Percentiles rank a stretch among this genome's conserved stretches.
These are phyloP conservation scores for Chiloscyllium punctatum DNA, from an alignment of 2,797 vertebrate genomes.

Conservation along the genomic window DNA sequence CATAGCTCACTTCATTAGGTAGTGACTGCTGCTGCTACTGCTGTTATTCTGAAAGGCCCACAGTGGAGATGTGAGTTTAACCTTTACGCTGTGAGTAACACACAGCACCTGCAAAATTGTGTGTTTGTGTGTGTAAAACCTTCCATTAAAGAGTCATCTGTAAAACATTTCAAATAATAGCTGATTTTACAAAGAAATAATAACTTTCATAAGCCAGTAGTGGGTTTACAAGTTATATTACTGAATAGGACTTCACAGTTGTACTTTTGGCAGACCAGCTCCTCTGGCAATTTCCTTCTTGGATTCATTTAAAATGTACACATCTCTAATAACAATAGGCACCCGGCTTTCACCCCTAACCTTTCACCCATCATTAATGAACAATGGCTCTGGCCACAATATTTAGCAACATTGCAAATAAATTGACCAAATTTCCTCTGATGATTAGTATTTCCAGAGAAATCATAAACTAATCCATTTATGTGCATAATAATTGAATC, in stretches of 20 bases:
- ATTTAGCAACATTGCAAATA: neutral
- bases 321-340: neutral
- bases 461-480: neutral
- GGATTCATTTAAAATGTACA: neutral
- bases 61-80: constrained; percentile 34
- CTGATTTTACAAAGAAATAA: neutral
- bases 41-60: constrained; percentile 24
- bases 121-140: neutral
- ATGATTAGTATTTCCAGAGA: neutral
- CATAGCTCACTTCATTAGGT: constrained; percentile 34
- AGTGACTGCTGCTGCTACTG: constrained; percentile 28
- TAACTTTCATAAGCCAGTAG: constrained; percentile 26
- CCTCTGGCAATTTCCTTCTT: neutral
- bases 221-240: neutral
- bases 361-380: neutral
- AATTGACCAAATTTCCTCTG: neutral
- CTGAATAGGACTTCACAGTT: neutral
- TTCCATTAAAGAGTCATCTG: neutral
- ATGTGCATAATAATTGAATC: neutral
- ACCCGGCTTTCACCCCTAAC: neutral
- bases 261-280: neutral
- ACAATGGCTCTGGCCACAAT: neutral
- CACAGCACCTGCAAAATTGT: constrained; percentile 23
- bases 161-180: neutral
- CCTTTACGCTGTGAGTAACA: constrained; percentile 24